These are phyloP conservation scores for Hyposoter dolosus DNA, from an alignment of 2,888 invertebrate genomes.

Conservation along the genomic window DNA sequence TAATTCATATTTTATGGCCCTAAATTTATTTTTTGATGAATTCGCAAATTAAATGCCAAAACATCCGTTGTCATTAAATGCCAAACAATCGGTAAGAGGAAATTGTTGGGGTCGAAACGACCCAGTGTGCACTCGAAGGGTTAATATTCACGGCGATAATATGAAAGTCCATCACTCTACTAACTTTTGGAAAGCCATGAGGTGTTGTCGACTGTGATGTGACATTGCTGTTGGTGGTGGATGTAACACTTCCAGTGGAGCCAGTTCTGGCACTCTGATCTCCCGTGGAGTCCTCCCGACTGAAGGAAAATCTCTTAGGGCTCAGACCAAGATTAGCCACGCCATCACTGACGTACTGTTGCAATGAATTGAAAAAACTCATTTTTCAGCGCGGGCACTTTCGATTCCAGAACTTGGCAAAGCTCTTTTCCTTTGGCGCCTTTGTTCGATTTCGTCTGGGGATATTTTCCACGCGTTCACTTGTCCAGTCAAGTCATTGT, in stretches of 20 bases:
- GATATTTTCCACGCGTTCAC: conserved; percentile 26
- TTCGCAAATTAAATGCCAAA: no score
- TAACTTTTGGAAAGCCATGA: conserved; percentile 82
- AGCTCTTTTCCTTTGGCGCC: background rate
- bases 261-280: conserved; percentile 77
- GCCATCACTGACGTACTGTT: conserved; percentile 94
- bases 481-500: conserved; percentile 47
- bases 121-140: no score
- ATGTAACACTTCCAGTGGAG: conserved; percentile 83
- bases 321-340: conserved; percentile 93
- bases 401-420: background rate
- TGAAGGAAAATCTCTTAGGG: conserved; percentile 90
- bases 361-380: conserved; percentile 95
- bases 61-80: no score
- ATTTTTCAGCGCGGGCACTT: conserved; percentile 84
- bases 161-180: background rate
- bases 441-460: conserved; percentile 1
- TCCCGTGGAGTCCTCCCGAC: conserved; percentile 88
- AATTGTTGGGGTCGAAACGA: no score
- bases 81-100: no score
- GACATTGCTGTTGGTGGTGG: conserved; percentile 82
- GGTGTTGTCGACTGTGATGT: conserved; percentile 74
- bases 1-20: no score
- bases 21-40: no score
- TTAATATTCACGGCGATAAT: background rate